Evolutionary conservation across 2,797 vertebrate genomes (phyloP).

Genomic region (Gouania willdenowi): DNA sequence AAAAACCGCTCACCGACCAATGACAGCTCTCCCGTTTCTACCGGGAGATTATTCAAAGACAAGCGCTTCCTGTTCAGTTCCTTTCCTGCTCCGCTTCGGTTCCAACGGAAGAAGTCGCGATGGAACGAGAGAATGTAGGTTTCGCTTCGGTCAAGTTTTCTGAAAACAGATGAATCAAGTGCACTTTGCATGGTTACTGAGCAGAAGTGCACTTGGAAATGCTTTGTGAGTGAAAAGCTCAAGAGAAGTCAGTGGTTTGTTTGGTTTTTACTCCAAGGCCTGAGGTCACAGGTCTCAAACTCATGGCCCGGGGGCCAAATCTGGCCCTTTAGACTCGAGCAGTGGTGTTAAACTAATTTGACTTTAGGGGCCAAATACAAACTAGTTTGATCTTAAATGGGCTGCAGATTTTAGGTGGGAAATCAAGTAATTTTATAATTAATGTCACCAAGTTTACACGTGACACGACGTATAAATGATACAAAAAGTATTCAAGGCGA

Average conservation of each 20-base stretch:
- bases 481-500: too few species aligned
- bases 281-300: too few species aligned
- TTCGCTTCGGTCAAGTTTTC: conserved; percentile 34
- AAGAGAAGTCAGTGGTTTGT: conserved; percentile 22
- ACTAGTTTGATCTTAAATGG: too few species aligned
- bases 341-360: too few species aligned
- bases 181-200: conserved; percentile 51
- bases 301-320: too few species aligned
- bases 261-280: conserved; percentile 60
- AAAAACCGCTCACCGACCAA: conserved; percentile 68
- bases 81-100: conserved; percentile 28
- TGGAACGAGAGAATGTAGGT: conserved; percentile 35
- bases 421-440: too few species aligned
- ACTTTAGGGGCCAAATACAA: too few species aligned
- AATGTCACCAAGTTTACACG: too few species aligned
- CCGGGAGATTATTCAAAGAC: conserved; percentile 78
- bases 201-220: conserved; percentile 56
- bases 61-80: conserved; percentile 65
- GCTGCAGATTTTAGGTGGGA: too few species aligned
- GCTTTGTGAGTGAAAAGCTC: conserved; percentile 22
- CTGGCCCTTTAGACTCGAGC: too few species aligned
- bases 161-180: conserved; percentile 46
- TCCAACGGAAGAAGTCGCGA: conserved; percentile 16
- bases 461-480: too few species aligned
- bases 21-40: conserved; percentile 79